phyloP scores from a whole-genome alignment of 2,797 vertebrate species.

The Chelmon rostratus region DNA sequence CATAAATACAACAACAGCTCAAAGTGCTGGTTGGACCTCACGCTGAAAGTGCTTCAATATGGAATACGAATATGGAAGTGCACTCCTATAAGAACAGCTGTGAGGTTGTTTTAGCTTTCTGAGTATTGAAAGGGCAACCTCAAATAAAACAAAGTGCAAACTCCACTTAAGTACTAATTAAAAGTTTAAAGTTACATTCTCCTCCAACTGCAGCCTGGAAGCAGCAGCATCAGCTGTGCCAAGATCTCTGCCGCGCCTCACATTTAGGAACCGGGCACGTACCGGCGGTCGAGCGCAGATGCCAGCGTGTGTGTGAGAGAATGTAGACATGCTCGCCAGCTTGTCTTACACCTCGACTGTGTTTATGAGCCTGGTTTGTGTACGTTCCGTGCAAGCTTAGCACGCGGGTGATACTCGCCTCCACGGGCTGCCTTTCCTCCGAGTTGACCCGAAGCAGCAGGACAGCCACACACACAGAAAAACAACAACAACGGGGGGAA shows the following conservation, averaged over 20 bases:
- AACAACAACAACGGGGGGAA: conserved; percentile 17
- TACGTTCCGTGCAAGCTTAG: conserved; percentile 32
- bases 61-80: not conserved
- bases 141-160: conserved; percentile 42
- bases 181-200: conserved; percentile 52
- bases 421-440: conserved; percentile 22
- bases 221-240: conserved; percentile 39
- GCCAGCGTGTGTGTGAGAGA: conserved; percentile 58
- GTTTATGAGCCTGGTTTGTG: conserved; percentile 62
- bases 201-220: conserved; percentile 5
- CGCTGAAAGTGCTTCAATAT: conserved; percentile 13
- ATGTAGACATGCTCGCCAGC: conserved; percentile 42
- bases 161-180: conserved; percentile 35
- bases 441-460: conserved; percentile 40
- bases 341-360: conserved; percentile 41
- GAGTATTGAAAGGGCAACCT: conserved; percentile 9
- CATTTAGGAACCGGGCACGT: conserved; percentile 18
- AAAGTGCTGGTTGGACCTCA: conserved; percentile 22
- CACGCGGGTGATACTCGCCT: conserved; percentile 19
- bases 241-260: conserved; percentile 17
- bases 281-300: conserved; percentile 35
- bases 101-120: conserved; percentile 10
- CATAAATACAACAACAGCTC: conserved; percentile 10
- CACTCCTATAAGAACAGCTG: conserved; percentile 13
- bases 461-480: conserved; percentile 7